phyloP scores from a whole-genome alignment of 1,140 invertebrate genomes.

The Luehdorfia chinensis region DNA sequence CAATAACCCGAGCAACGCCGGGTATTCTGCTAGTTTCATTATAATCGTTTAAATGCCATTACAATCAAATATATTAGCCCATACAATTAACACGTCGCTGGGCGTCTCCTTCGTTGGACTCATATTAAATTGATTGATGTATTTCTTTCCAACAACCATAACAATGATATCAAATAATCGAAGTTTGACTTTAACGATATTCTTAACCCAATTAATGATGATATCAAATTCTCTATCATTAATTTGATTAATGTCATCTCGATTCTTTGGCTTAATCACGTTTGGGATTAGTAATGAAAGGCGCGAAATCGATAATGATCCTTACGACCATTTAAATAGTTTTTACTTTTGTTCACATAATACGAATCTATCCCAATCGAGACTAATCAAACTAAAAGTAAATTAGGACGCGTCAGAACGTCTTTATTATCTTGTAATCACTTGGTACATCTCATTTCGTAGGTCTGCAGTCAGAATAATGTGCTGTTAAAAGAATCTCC shows the following conservation, averaged over 20 bases:
- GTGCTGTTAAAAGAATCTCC: slow-evolving; percentile 8
- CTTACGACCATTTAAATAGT: slow-evolving; percentile 23
- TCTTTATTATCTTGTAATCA: slow-evolving; percentile 15
- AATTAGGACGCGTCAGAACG: slow-evolving; percentile 10
- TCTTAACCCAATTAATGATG: slow-evolving; percentile 59
- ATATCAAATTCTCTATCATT: slow-evolving; percentile 51
- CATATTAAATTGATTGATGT: slow-evolving; percentile 40
- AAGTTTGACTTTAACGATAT: slow-evolving; percentile 41
- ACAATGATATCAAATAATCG: slow-evolving; percentile 30
- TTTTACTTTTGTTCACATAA: slow-evolving; percentile 21
- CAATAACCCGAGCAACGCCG: no score
- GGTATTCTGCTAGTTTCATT: no score
- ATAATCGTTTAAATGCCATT: no score
- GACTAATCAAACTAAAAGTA: slow-evolving; percentile 14
- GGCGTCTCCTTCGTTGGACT: not conserved
- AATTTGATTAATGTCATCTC: slow-evolving; percentile 46
- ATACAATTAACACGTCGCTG: not conserved
- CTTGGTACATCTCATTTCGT: slow-evolving; percentile 20
- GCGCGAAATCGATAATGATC: slow-evolving; percentile 42
- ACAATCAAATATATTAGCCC: slow-evolving; percentile 6
- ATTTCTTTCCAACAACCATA: slow-evolving; percentile 20
- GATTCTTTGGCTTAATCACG: slow-evolving; percentile 32
- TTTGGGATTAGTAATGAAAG: slow-evolving; percentile 28
- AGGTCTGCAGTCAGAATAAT: slow-evolving; percentile 24
- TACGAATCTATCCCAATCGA: slow-evolving; percentile 7